Evolutionary conservation across 2,797 vertebrate species (phyloP), one percentile per base, ranked within the genome.

Genomic region (Lutjanus argentimaculatus): DNA sequence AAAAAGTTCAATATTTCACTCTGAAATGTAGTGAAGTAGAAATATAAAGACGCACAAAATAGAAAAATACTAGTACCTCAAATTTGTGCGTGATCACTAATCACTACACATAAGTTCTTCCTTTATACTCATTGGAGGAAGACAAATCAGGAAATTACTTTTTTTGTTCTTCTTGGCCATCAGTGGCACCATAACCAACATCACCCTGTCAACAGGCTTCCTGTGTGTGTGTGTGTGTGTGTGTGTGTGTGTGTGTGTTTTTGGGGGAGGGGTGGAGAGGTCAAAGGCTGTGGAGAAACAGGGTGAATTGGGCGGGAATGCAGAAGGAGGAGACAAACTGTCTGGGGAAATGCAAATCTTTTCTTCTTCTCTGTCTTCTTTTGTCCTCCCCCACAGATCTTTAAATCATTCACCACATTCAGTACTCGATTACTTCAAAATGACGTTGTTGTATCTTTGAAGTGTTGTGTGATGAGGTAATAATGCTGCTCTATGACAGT

Each of bases 201-300:
- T n/a, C n/a, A 70, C 36, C 21, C 22, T 25, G 59, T 72, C 52
- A 67, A 46, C 75, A 62, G 76, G 17, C 64, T 75, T 36, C 30
- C 30, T 80, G 68, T 71, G 56, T 72, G 71, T 72, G 73, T 84
- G 73, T 74, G 72, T 76, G 73, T 78, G 82, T 85, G 82, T 72
- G 57, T 70, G 67, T 77, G 56, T 75, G 75, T 75, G 75, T 87
- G 75, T 68, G 64, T 80, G 64, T 72, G 57, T 70, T 72, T 53
- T 78, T 67, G 85, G 90, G 89, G 88, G 87, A 86, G 77, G 89
- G 88, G 89, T 76, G 62, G 40, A 57, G 58, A 80, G 83, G 88
- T 91, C 88, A 91, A 87, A 91, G 85, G 82, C 84, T 86, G 80
- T 49, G 49, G 57, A 80, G 75, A 73, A 83, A 83, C 75, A 57